These are phyloP conservation scores for Cotesia vestalis DNA, from an alignment of 1,140 invertebrate species.

Conservation along the genomic window DNA sequence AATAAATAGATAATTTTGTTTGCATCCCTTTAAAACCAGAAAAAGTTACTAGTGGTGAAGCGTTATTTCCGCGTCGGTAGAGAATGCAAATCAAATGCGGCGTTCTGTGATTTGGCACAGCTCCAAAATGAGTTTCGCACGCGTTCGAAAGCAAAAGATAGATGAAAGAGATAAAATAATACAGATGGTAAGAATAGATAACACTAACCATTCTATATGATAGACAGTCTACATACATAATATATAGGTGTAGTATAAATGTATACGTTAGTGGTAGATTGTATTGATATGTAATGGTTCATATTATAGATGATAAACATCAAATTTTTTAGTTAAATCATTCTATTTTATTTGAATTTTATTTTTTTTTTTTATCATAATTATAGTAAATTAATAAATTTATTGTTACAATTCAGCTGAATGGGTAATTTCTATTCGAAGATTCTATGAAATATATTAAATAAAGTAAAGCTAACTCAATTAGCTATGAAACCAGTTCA, in stretches of 20 bases:
- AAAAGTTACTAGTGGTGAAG: constrained; percentile 24
- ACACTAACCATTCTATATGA: neutral
- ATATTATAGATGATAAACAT: too few relatives aligned
- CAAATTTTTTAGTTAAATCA: too few relatives aligned
- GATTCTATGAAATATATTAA: constrained; percentile 7
- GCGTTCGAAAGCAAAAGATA: constrained; percentile 25
- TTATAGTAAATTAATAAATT: too few relatives aligned
- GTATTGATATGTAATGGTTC: too few relatives aligned
- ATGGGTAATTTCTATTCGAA: neutral
- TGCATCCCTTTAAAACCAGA: neutral
- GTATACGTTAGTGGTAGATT: neutral
- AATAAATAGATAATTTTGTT: neutral
- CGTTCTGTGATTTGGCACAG: constrained; percentile 31
- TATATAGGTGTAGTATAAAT: constrained; percentile 1
- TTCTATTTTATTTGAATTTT: too few relatives aligned
- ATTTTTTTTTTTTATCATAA: too few relatives aligned
- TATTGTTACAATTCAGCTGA: too few relatives aligned
- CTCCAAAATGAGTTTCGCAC: constrained; percentile 26
- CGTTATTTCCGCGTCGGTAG: constrained; percentile 34
- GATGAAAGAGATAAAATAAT: constrained; percentile 19
- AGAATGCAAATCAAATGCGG: constrained; percentile 35
- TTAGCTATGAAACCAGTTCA: constrained; percentile 16
- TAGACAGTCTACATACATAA: neutral
- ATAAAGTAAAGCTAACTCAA: constrained; percentile 20
- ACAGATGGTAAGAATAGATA: constrained; percentile 3